Percentiles rank a stretch among this genome's conserved stretches.
Conservation (phyloP, 2,888 invertebrate species). For the Pristionchus exspectatus region DNA sequence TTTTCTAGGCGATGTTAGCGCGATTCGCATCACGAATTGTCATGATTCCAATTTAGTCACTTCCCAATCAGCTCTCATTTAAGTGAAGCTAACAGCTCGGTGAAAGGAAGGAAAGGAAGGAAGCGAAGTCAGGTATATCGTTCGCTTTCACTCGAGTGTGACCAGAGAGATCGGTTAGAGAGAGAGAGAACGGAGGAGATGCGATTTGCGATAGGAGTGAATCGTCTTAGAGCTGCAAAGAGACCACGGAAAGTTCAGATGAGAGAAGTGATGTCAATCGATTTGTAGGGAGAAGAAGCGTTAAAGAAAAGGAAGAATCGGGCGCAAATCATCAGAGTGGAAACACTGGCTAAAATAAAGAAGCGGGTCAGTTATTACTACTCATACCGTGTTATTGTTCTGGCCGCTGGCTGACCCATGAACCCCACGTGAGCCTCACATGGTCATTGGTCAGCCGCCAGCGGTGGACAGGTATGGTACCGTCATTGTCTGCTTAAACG, state of each 20-base stretch:
- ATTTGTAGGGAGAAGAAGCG: constrained; percentile 11
- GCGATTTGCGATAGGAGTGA: neutral
- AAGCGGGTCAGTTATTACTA: neutral
- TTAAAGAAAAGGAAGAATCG: neutral
- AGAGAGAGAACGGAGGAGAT: neutral
- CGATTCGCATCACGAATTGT: neutral
- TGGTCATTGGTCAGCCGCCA: too few relatives aligned
- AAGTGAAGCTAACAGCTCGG: neutral
- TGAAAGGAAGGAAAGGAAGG: neutral
- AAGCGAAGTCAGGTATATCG: neutral
- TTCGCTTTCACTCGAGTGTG: constrained; percentile 3
- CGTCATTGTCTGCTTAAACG: too few relatives aligned
- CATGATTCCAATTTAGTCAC: neutral
- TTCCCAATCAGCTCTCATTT: neutral
- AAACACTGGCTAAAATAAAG: neutral
- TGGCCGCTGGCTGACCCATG: too few relatives aligned
- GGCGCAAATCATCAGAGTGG: neutral
- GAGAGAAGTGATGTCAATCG: constrained; percentile 34
- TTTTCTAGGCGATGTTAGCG: neutral
- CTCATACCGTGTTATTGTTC: too few relatives aligned
- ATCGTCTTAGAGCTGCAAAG: neutral
- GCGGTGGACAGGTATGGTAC: too few relatives aligned
- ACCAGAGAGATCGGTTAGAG: neutral
- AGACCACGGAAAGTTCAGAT: constrained; percentile 44
- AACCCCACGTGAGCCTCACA: too few relatives aligned